Evolutionary conservation across 2,797 vertebrate species (phyloP).

Genomic region (Thripadectes ignobilis): DNA sequence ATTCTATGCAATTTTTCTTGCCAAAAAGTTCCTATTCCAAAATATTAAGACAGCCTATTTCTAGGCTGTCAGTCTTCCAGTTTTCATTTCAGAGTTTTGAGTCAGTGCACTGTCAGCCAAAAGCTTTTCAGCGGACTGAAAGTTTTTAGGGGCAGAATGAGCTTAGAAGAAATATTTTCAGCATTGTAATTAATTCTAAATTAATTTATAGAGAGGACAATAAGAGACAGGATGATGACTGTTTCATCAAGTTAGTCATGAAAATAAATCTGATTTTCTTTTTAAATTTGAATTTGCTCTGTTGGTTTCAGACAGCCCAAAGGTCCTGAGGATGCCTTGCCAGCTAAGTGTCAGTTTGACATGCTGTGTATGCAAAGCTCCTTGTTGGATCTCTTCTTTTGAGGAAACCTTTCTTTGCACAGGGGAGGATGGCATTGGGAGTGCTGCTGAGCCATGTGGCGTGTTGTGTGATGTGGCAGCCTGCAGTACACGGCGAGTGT

Average conservation of each 20-base stretch:
- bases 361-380: neutral
- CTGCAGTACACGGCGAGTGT: fast-evolving
- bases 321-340: neutral
- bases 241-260: neutral
- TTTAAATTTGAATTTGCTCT: neutral
- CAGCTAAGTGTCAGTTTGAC: fast-evolving
- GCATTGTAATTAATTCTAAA: neutral
- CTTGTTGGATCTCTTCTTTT: neutral
- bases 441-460: neutral
- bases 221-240: neutral
- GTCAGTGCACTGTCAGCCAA: slow-evolving; percentile 35
- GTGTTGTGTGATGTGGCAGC: fast-evolving
- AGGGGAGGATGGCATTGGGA: neutral
- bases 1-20: slow-evolving; percentile 8
- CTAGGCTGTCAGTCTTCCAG: slow-evolving; percentile 49
- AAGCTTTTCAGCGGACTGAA: slow-evolving; percentile 16
- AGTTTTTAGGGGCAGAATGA: neutral
- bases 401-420: neutral
- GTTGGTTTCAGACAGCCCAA: neutral
- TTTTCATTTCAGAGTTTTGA: slow-evolving; percentile 44
- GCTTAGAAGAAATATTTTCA: neutral
- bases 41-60: slow-evolving; percentile 47
- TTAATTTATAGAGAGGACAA: slow-evolving; percentile 6
- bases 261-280: neutral
- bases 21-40: slow-evolving; percentile 38